Percentiles rank a stretch among this genome's conserved stretches.
phyloP scores from a whole-genome alignment of 2,113 vertebrate genomes.

The Solea senegalensis region DNA sequence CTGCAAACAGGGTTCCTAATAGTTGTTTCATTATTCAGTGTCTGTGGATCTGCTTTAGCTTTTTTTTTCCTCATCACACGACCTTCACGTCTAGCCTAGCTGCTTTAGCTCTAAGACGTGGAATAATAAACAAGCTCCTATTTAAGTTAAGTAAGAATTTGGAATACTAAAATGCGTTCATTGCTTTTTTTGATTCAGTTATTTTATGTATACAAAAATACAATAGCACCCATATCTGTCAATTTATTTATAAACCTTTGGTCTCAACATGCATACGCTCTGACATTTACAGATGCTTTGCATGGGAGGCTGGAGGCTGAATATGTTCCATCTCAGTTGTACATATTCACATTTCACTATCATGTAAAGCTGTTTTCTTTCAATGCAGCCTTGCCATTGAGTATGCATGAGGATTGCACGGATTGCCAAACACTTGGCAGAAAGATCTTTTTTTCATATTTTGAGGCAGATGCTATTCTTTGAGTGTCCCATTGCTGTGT shows the following conservation, averaged over 20 bases:
- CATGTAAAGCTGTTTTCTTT: constrained; percentile 74
- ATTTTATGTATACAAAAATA: neutral
- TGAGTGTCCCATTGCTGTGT: constrained; percentile 57
- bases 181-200: neutral
- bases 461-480: constrained; percentile 61
- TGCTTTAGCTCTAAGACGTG: constrained; percentile 10
- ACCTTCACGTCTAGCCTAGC: constrained; percentile 20
- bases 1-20: constrained; percentile 32
- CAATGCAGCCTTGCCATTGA: constrained; percentile 69
- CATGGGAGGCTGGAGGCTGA: constrained; percentile 51
- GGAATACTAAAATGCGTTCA: neutral
- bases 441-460: constrained; percentile 64
- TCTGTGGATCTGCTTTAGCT: constrained; percentile 27
- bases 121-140: constrained; percentile 14
- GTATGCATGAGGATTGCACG: constrained; percentile 68
- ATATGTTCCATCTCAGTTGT: constrained; percentile 65
- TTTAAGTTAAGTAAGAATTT: neutral
- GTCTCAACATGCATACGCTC: constrained; percentile 16
- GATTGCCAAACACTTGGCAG: constrained; percentile 69
- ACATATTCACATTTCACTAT: constrained; percentile 67
- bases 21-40: constrained; percentile 58
- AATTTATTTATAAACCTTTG: constrained; percentile 18
- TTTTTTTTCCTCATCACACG: constrained; percentile 25
- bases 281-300: constrained; percentile 49
- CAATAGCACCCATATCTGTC: neutral